A percentile compares a stretch with the other conserved stretches of the same genome.
Evolutionary conservation across 2,113 vertebrate species (phyloP).

Genomic region (Collichthys lucidus): DNA sequence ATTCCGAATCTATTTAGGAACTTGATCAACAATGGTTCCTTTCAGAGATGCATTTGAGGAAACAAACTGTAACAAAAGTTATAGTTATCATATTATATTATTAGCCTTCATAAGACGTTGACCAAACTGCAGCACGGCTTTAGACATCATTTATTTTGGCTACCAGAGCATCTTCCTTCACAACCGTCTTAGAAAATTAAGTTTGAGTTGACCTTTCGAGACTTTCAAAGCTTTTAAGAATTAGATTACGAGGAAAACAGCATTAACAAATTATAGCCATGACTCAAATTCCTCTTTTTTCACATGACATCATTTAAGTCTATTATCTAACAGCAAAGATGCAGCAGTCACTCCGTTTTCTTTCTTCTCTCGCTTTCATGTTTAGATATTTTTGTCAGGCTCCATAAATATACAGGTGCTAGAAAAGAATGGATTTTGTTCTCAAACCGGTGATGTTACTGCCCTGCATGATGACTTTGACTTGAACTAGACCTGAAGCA

Average conservation of each 20-base stretch:
- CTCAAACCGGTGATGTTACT: conserved; percentile 35
- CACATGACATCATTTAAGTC: conserved; percentile 86
- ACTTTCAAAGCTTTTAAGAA: conserved; percentile 82
- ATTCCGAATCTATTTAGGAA: not conserved
- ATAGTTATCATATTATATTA: too few species aligned
- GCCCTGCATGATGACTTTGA: conserved; percentile 30
- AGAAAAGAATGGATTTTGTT: conserved; percentile 49
- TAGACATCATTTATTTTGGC: conserved; percentile 75
- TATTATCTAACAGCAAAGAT: conserved; percentile 72
- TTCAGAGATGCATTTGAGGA: not conserved
- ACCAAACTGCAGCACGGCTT: conserved; percentile 45
- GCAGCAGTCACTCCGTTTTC: conserved; percentile 55
- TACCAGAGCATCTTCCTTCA: conserved; percentile 65
- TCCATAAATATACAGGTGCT: conserved; percentile 57
- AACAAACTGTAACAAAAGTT: conserved; percentile 18
- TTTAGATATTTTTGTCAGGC: conserved; percentile 50
- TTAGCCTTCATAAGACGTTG: not conserved
- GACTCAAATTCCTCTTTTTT: conserved; percentile 83
- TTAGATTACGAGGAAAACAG: conserved; percentile 86
- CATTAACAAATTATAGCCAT: conserved; percentile 86
- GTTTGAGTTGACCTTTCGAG: conserved; percentile 84
- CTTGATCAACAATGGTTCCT: not conserved
- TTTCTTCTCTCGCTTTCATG: conserved; percentile 47
- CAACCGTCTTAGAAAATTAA: conserved; percentile 81
- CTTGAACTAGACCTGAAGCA: not conserved